Conservation (phyloP, 2,888 invertebrate species). For the Drosophila suboccidentalis region DNA sequence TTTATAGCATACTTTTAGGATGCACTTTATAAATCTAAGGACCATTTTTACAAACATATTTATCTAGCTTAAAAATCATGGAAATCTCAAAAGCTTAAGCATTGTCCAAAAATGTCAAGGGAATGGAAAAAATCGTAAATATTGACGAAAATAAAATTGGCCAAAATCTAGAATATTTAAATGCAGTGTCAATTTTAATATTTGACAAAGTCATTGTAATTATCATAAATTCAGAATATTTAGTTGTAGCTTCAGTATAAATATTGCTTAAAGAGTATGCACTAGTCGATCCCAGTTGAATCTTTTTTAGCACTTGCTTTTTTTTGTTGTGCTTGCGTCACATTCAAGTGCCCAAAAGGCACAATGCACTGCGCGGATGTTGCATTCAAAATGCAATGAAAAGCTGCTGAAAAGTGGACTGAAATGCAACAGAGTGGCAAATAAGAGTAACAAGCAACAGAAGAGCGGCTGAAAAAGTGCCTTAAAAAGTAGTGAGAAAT, state of each 20-base stretch:
- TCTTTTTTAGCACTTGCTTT: neutral
- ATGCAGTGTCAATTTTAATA: no score
- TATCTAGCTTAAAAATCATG: no score
- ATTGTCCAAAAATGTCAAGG: no score
- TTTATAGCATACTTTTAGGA: neutral
- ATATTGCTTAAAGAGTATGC: constrained; percentile 17
- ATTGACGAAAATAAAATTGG: neutral
- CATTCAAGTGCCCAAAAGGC: constrained; percentile 52
- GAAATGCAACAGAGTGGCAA: constrained; percentile 40
- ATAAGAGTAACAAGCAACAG: constrained; percentile 22
- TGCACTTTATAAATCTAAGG: neutral
- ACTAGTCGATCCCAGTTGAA: accelerated
- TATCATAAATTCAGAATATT: neutral
- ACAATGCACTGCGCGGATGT: constrained; percentile 39
- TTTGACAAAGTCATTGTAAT: no score
- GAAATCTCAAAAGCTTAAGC: no score
- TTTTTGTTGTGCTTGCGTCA: constrained; percentile 28
- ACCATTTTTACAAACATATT: no score
- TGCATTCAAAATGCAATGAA: constrained; percentile 58
- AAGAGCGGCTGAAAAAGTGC: constrained; percentile 13
- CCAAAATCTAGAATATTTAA: no score
- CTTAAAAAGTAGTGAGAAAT: constrained; percentile 17
- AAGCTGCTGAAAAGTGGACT: constrained; percentile 50
- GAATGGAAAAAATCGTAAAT: neutral
- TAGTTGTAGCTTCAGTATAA: neutral